phyloP scores from a whole-genome alignment of 2,888 invertebrate species.

The Hybos culiciformis region DNA sequence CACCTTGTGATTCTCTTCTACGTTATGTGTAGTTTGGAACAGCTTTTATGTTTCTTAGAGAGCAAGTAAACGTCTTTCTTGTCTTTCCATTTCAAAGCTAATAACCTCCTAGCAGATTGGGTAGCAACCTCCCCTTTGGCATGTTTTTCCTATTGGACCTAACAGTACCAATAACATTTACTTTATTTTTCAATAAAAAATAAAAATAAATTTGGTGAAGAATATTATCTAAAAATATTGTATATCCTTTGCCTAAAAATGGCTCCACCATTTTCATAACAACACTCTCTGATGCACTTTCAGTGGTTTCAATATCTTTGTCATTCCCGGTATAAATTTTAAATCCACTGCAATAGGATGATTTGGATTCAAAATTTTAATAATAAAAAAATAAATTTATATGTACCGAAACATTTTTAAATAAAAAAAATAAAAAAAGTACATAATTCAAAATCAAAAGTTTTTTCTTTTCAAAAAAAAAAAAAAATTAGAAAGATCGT shows the following conservation, averaged over 20 bases:
- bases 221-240: slow-evolving; percentile 1
- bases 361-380: slow-evolving; percentile 4
- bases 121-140: no score
- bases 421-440: no score
- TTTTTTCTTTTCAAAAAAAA: no score
- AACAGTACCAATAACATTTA: no score
- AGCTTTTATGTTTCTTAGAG: slow-evolving; percentile 1
- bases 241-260: slow-evolving; percentile 3
- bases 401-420: no score
- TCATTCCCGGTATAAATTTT: slow-evolving; percentile 1
- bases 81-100: no score
- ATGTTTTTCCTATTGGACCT: no score
- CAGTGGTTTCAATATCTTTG: background rate
- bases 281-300: background rate
- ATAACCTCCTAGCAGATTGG: no score
- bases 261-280: slow-evolving; percentile 1
- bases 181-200: no score
- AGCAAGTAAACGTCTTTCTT: slow-evolving; percentile 4
- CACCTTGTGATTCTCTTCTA: background rate
- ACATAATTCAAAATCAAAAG: no score
- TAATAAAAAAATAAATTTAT: no score
- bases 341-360: background rate
- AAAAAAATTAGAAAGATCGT: no score
- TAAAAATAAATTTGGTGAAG: slow-evolving; percentile 1
- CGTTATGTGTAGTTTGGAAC: background rate